Conservation (phyloP, 2,797 vertebrate species). For the Xenopus petersii region DNA sequence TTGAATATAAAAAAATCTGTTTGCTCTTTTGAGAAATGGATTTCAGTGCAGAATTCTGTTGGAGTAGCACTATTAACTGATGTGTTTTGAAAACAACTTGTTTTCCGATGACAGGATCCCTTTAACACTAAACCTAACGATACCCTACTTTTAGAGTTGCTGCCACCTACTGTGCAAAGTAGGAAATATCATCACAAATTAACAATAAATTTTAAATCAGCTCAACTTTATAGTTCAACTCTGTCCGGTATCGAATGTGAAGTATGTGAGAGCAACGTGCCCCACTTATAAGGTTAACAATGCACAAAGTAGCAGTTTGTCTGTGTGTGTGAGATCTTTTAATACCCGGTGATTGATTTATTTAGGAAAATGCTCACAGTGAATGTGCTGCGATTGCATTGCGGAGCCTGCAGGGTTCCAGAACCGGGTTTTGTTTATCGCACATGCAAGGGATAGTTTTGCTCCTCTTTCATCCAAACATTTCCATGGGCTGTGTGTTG, state of each 20-base stretch:
- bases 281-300: constrained; percentile 24
- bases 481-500: constrained; percentile 11
- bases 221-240: neutral
- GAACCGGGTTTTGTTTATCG: neutral
- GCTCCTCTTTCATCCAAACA: neutral
- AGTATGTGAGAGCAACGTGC: constrained; percentile 13
- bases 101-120: too few relatives aligned
- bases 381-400: neutral
- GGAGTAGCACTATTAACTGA: too few relatives aligned
- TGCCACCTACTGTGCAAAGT: too few relatives aligned
- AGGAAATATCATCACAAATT: too few relatives aligned
- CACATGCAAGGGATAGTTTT: neutral
- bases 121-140: too few relatives aligned
- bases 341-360: constrained; percentile 38
- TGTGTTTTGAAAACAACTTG: too few relatives aligned
- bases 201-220: neutral
- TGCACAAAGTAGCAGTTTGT: constrained; percentile 4
- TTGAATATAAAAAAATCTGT: too few relatives aligned
- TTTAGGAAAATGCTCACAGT: neutral
- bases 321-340: constrained; percentile 5
- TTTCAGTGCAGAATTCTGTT: too few relatives aligned
- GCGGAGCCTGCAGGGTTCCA: neutral
- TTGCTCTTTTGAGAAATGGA: too few relatives aligned
- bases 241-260: constrained; percentile 6
- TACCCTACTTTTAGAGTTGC: too few relatives aligned